Percentiles rank a stretch among this genome's conserved stretches.
These are phyloP conservation scores for Eupsilia transversa DNA, from an alignment of 2,888 invertebrate genomes.

Conservation along the genomic window DNA sequence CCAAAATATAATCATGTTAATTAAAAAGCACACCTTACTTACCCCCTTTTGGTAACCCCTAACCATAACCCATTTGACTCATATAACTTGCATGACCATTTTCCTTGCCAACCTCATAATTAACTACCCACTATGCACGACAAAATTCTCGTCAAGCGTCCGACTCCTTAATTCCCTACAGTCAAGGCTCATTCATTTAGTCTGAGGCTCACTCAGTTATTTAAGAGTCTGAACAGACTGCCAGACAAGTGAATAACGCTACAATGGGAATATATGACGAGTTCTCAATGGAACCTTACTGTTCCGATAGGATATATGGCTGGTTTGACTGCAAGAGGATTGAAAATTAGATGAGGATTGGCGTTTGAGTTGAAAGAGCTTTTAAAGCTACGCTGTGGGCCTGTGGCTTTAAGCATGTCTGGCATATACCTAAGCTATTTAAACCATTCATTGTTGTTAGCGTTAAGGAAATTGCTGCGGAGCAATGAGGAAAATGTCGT, in stretches of 20 bases:
- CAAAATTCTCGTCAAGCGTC: slow-evolving; percentile 7
- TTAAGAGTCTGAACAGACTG: slow-evolving; percentile 39
- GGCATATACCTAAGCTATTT: too few species aligned
- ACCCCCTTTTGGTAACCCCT: not conserved
- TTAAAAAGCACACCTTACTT: slow-evolving; percentile 15
- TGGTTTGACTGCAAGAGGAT: not conserved
- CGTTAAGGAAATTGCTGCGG: too few species aligned
- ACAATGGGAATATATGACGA: slow-evolving; percentile 61
- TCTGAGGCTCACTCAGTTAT: slow-evolving; percentile 41
- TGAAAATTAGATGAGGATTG: slow-evolving; percentile 39
- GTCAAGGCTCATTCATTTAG: slow-evolving; percentile 27
- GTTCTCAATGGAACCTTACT: slow-evolving; percentile 13
- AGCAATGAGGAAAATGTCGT: too few species aligned
- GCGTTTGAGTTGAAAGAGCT: not conserved
- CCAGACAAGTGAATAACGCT: slow-evolving; percentile 36
- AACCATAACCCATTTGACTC: slow-evolving; percentile 8
- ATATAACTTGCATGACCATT: slow-evolving; percentile 27
- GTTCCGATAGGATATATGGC: not conserved
- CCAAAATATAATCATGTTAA: not conserved
- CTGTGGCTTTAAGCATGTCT: not conserved
- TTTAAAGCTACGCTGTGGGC: not conserved
- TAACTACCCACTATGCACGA: not conserved
- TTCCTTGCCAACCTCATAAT: slow-evolving; percentile 26
- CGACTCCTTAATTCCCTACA: slow-evolving; percentile 17
- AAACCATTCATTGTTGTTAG: too few species aligned